Evolutionary conservation across 1,140 invertebrate genomes (phyloP).

Genomic region (Drosophila santomea): DNA sequence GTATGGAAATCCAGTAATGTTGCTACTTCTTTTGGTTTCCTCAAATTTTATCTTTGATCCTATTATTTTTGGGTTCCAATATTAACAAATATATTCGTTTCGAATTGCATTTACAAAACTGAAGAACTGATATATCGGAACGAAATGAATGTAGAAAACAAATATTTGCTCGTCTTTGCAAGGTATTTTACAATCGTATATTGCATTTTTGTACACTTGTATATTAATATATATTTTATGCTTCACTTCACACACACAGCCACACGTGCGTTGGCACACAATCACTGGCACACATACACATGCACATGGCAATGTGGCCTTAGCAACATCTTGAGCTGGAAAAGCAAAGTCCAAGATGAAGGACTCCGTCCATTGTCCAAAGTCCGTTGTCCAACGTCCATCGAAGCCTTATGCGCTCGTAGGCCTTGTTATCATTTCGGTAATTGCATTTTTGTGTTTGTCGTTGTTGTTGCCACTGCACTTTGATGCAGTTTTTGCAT

Average conservation of each 20-base stretch:
- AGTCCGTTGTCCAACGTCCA: slow-evolving; percentile 50
- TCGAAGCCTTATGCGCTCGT: slow-evolving; percentile 61
- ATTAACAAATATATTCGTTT: not conserved
- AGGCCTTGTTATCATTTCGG: slow-evolving; percentile 81
- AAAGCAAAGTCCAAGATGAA: slow-evolving; percentile 64
- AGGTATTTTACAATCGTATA: slow-evolving; percentile 16
- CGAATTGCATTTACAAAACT: not conserved
- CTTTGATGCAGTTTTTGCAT: slow-evolving; percentile 63
- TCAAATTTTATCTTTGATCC: not conserved
- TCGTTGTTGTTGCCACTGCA: slow-evolving; percentile 67
- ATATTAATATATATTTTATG: slow-evolving; percentile 79
- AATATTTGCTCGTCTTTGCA: not conserved
- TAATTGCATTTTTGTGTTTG: slow-evolving; percentile 82
- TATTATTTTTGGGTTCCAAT: not conserved
- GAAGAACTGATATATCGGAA: not conserved
- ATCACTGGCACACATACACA: not conserved
- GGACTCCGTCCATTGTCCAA: slow-evolving; percentile 54
- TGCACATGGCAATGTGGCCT: slow-evolving; percentile 13
- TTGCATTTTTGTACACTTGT: slow-evolving; percentile 16
- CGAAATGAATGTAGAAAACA: not conserved
- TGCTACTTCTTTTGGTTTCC: not conserved
- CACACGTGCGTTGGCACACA: not conserved
- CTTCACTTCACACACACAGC: slow-evolving; percentile 54
- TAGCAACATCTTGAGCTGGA: slow-evolving; percentile 74
- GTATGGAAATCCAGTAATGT: not conserved